A percentile compares a stretch with the other conserved stretches of the same genome.
These are phyloP conservation scores for Gymnoscopelus microlampas DNA, from an alignment of 2,797 vertebrate genomes.

Conservation along the genomic window DNA sequence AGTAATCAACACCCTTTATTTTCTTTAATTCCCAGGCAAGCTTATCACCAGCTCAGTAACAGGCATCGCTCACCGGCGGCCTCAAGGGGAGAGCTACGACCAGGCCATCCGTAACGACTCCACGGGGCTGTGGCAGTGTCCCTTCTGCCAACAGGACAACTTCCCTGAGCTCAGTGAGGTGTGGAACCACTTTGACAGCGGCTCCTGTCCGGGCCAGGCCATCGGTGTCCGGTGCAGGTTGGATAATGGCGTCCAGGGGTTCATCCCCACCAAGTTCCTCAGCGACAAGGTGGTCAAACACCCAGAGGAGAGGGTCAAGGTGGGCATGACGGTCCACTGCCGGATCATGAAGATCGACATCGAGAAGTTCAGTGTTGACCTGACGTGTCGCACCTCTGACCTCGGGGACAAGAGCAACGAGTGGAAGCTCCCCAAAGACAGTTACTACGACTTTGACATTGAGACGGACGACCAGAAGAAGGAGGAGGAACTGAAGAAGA, in stretches of 20 bases:
- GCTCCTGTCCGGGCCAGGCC: slow-evolving; percentile 97
- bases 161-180: slow-evolving; percentile 99
- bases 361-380: slow-evolving; percentile 97
- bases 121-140: slow-evolving; percentile 98
- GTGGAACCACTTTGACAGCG: slow-evolving; percentile 99
- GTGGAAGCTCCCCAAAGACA: slow-evolving; percentile 98
- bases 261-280: slow-evolving; percentile 98
- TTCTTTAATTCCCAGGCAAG: slow-evolving; percentile 82
- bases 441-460: slow-evolving; percentile 96
- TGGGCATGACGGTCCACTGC: slow-evolving; percentile 99
- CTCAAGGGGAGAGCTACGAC: slow-evolving; percentile 98
- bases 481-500: slow-evolving; percentile 95
- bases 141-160: slow-evolving; percentile 99
- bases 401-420: slow-evolving; percentile 97
- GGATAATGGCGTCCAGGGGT: slow-evolving; percentile 97
- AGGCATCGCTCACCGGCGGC: slow-evolving; percentile 96
- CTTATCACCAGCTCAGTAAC: slow-evolving; percentile 96
- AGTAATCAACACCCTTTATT: not conserved
- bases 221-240: slow-evolving; percentile 95
- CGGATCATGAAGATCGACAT: slow-evolving; percentile 99
- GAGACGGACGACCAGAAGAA: slow-evolving; percentile 93
- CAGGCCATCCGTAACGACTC: slow-evolving; percentile 96
- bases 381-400: slow-evolving; percentile 97
- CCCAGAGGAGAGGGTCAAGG: slow-evolving; percentile 98
- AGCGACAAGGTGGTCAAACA: slow-evolving; percentile 98